Percentiles rank a stretch among this genome's conserved stretches.
phyloP scores from a whole-genome alignment of 2,888 invertebrate species.

The Leucophenga maculata region DNA sequence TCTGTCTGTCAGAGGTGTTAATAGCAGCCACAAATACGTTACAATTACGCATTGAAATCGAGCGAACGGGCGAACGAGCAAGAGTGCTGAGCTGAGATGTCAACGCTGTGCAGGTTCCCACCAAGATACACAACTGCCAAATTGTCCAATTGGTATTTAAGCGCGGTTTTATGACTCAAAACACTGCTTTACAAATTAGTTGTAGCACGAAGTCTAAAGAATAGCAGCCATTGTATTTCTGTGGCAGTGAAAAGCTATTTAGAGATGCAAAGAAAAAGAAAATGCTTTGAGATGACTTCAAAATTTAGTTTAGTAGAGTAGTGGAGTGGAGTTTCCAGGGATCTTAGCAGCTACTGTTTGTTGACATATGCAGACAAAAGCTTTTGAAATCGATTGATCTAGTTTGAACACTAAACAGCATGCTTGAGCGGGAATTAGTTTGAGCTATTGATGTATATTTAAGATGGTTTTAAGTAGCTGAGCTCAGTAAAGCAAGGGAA shows the following conservation, averaged over 20 bases:
- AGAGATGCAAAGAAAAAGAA: neutral
- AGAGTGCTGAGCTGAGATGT: conserved; percentile 49
- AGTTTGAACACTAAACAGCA: too few species aligned
- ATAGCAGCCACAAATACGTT: conserved; percentile 65
- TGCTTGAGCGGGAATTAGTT: too few species aligned
- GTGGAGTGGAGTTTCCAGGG: too few species aligned
- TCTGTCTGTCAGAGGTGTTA: conserved; percentile 52
- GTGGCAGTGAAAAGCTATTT: neutral
- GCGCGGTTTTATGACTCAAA: conserved; percentile 49
- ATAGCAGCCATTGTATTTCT: neutral
- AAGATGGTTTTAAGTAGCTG: too few species aligned
- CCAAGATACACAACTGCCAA: conserved; percentile 35
- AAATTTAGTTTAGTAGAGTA: conserved; percentile 37
- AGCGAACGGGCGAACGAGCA: conserved; percentile 41
- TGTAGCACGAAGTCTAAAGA: conserved; percentile 12
- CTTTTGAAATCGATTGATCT: too few species aligned
- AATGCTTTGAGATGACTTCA: conserved; percentile 10
- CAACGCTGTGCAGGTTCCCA: conserved; percentile 58
- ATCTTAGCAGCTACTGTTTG: neutral
- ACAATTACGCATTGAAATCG: conserved; percentile 67
- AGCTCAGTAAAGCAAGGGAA: too few species aligned
- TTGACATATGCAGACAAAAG: neutral
- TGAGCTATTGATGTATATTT: too few species aligned
- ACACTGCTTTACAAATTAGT: conserved; percentile 30
- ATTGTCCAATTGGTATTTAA: conserved; percentile 59